Percentiles rank a stretch among this genome's conserved stretches.
phyloP scores from a whole-genome alignment of 1,140 invertebrate genomes.

The Pollicipes pollicipes region DNA sequence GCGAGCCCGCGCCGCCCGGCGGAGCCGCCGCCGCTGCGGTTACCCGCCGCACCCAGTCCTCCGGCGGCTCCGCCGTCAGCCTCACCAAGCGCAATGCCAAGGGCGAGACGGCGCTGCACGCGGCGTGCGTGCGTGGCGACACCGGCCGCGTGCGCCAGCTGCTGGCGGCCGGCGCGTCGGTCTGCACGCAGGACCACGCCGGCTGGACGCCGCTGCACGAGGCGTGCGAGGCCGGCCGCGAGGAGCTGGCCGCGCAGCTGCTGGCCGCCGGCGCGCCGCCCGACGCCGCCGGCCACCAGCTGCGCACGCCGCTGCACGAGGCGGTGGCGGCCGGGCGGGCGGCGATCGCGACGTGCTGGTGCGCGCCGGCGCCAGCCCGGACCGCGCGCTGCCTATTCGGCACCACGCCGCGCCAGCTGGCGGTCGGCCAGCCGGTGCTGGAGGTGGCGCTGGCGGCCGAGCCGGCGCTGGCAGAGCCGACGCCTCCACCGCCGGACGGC shows the following conservation, averaged over 20 bases:
- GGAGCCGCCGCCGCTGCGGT: constrained; percentile 1
- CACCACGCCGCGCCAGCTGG: constrained; percentile 33
- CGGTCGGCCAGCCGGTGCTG: not conserved
- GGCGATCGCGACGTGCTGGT: constrained; percentile 39
- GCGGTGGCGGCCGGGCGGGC: constrained; percentile 34
- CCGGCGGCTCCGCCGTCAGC: not conserved
- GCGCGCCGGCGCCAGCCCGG: constrained; percentile 35
- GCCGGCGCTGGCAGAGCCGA: not conserved
- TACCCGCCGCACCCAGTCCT: constrained; percentile 13
- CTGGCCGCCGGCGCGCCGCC: constrained; percentile 42
- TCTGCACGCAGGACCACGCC: constrained; percentile 53
- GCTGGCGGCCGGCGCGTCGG: constrained; percentile 40
- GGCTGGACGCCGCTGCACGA: constrained; percentile 61
- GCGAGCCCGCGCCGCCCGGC: not conserved
- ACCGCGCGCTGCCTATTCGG: constrained; percentile 35
- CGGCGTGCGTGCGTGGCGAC: constrained; percentile 29
- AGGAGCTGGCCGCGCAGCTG: constrained; percentile 38
- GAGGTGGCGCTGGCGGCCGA: not conserved
- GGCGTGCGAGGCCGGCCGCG: constrained; percentile 39
- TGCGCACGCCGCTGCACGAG: constrained; percentile 50
- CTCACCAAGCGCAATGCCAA: constrained; percentile 29
- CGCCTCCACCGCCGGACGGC: too few species aligned
- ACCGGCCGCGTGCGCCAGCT: constrained; percentile 33
- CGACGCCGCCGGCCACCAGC: constrained; percentile 42
- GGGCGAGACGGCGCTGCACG: constrained; percentile 32